Conservation (phyloP, 2,888 invertebrate genomes). For the Heteromurus nitidus region DNA sequence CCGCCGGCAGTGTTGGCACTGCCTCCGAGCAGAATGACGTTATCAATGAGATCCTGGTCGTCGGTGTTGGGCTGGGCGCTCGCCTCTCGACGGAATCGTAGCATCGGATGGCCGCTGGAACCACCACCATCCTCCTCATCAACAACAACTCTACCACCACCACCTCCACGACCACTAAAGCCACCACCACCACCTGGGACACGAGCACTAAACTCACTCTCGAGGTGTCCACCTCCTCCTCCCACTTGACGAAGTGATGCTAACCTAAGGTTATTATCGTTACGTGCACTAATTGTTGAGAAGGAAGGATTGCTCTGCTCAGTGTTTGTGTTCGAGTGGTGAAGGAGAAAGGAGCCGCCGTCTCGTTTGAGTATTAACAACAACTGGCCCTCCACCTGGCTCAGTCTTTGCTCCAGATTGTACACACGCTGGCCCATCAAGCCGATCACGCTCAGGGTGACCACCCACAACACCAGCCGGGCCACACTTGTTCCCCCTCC, state of each 20-base stretch:
- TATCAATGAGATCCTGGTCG: conserved; percentile 64
- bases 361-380: conserved; percentile 51
- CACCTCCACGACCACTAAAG: conserved; percentile 47
- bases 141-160: conserved; percentile 35
- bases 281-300: too few relatives aligned
- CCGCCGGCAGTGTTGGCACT: conserved; percentile 26
- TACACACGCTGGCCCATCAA: conserved; percentile 57
- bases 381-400: conserved; percentile 63
- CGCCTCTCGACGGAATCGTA: conserved; percentile 51
- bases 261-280: conserved; percentile 40
- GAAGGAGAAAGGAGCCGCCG: background rate
- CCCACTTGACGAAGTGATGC: conserved; percentile 32
- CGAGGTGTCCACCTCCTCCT: conserved; percentile 38
- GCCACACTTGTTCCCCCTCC: conserved; percentile 28
- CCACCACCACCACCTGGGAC: conserved; percentile 45
- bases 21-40: conserved; percentile 57
- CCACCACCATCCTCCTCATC: conserved; percentile 12
- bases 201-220: too few relatives aligned
- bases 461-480: conserved; percentile 47
- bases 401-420: conserved; percentile 64
- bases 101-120: conserved; percentile 43
- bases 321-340: too few relatives aligned
- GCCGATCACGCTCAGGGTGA: conserved; percentile 41
- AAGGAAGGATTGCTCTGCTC: too few relatives aligned
- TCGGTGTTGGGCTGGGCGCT: conserved; percentile 31